Evolutionary conservation across 2,888 invertebrate species (phyloP).

Genomic region (Nymphalis c-album): DNA sequence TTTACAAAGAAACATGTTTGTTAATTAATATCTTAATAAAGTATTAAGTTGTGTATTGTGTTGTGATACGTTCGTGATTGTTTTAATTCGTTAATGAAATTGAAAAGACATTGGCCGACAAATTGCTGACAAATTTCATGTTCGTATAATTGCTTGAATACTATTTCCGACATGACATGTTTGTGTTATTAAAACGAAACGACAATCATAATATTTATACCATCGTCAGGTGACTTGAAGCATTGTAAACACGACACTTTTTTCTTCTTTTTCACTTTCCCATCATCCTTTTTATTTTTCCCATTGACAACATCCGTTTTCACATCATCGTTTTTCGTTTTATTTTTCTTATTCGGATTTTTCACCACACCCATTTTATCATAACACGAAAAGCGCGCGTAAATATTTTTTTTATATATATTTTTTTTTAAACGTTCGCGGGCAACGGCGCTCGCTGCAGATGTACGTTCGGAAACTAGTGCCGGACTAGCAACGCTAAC

Average conservation of each 20-base stretch:
- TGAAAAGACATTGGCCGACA: constrained; percentile 17
- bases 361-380: constrained; percentile 75
- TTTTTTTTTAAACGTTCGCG: constrained; percentile 47
- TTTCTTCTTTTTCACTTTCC: constrained; percentile 78
- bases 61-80: constrained; percentile 15
- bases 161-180: constrained; percentile 24
- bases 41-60: too few relatives aligned
- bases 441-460: constrained; percentile 58
- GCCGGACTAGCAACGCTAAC: constrained; percentile 76
- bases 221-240: constrained; percentile 75
- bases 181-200: constrained; percentile 7
- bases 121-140: constrained; percentile 41
- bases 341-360: constrained; percentile 63
- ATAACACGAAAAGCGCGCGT: constrained; percentile 35
- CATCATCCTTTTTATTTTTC: constrained; percentile 64
- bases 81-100: constrained; percentile 8
- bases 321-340: constrained; percentile 48
- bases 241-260: constrained; percentile 79
- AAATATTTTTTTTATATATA: neutral
- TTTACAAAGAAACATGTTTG: too few relatives aligned
- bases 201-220: constrained; percentile 49
- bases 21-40: constrained; percentile 4
- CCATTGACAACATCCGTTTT: constrained; percentile 52
- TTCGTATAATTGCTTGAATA: constrained; percentile 27
- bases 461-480: constrained; percentile 77